Base-by-base conservation (phyloP, 1,140 invertebrate genomes). In the Antheraea pernyi region DNA sequence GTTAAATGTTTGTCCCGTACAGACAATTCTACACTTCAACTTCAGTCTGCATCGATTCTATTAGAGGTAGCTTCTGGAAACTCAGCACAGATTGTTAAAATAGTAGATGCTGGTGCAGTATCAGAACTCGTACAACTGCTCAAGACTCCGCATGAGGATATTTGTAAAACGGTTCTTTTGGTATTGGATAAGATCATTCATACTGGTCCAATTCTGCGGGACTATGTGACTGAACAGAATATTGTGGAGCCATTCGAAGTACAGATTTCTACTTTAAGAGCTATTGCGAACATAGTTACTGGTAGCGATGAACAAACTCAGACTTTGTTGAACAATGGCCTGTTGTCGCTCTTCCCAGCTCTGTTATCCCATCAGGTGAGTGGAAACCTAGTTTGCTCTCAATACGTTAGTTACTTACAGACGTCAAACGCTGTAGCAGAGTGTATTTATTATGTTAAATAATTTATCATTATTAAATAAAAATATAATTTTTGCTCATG, bases 151-250 rank as follows among this genome's bases (percentile, higher is more conserved):
- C 98, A 99, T 92, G 97, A 98, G 82, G 99, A 99, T 94, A 98
- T 99, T 16, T 99, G 98, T 87, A 99, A 99, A 93, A 99, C 99
- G 92, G 98, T 99, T 59, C 98, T 99, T 0, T 99, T 99, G 99
- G 99, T 99, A 30, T 93, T 99, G 84, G 98, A 98, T 76, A 98
- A 98, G 91, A 98, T 98, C 73, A 98, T 98, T 86, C 98, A 98
- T 80, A 98, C 99, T 92, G 98, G 98, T 9, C 97, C 98, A 30
- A 89, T 94, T 74, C 94, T 98, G 70, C 95, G 98, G 81, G 98
- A 99, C 91, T 98, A 96, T 91, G 98, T 98, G 67, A 98, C 99
- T 73, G 95, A 96, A 77, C 93, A 98, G 79, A 98, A 98, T 76
- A 96, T 99, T 65, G 97, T 99, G 7, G 95, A 95, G 79, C 98